A percentile compares a stretch with the other conserved stretches of the same genome.
Conservation (phyloP, 2,888 invertebrate species). For the Netelia melanura region DNA sequence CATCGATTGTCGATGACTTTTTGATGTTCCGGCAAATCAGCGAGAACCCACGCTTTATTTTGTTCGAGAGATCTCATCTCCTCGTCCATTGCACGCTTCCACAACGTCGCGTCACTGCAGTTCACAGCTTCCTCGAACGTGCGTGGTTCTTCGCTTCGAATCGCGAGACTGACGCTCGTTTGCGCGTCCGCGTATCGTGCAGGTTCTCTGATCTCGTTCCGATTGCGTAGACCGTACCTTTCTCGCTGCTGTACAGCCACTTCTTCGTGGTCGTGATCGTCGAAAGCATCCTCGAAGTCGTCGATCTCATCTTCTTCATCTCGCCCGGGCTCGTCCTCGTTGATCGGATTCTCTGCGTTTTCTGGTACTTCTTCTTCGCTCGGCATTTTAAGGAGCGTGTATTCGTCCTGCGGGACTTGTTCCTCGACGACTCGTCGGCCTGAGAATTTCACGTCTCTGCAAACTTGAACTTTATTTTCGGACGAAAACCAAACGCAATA, state of each 20-base stretch:
- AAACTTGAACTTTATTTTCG: slow-evolving; percentile 53
- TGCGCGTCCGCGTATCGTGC: slow-evolving; percentile 46
- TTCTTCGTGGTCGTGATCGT: slow-evolving; percentile 7
- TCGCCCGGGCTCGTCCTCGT: not conserved
- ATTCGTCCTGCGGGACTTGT: slow-evolving; percentile 18
- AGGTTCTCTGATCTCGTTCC: slow-evolving; percentile 30
- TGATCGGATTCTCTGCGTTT: slow-evolving; percentile 6
- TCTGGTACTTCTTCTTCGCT: slow-evolving; percentile 2
- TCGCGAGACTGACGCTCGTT: slow-evolving; percentile 7
- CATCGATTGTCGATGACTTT: slow-evolving; percentile 66
- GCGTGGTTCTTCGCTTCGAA: slow-evolving; percentile 31
- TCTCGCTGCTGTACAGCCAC: slow-evolving; percentile 12
- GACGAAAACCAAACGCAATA: slow-evolving; percentile 55
- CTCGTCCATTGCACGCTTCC: slow-evolving; percentile 47
- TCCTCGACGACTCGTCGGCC: slow-evolving; percentile 38
- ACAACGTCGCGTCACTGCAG: slow-evolving; percentile 1
- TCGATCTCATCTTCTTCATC: not conserved
- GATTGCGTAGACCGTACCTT: slow-evolving; percentile 35
- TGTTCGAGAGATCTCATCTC: slow-evolving; percentile 38
- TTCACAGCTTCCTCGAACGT: slow-evolving; percentile 42
- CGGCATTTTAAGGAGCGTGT: slow-evolving; percentile 40
- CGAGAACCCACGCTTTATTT: slow-evolving; percentile 56
- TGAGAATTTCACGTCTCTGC: slow-evolving; percentile 60
- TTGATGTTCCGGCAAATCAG: slow-evolving; percentile 13
- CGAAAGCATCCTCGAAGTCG: slow-evolving; percentile 21